Base-by-base conservation (phyloP, 2,888 invertebrate genomes). In the Luperina testacea region DNA sequence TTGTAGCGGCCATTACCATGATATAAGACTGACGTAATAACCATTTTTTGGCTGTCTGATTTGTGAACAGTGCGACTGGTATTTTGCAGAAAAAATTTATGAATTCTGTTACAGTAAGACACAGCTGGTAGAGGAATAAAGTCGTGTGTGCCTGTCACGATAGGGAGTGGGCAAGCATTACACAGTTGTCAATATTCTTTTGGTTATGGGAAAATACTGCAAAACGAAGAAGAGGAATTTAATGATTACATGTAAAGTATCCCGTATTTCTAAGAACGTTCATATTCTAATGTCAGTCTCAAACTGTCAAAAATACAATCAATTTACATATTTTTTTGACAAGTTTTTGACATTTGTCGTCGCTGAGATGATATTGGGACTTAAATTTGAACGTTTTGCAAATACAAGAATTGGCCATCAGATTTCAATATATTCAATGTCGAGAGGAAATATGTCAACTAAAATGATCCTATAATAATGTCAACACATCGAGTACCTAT, bases 1-100 rank as follows among this genome's bases (percentile, higher is more conserved):
- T 77, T 61, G 68, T 24, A 42, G 17, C 77, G 15, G 24, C 70
- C 53, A 83, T 83, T 81, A 45, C 48, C 38, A 51, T 45, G 78
- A 65, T 77, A 71, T 24, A n/a, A n/a, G 42, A 24, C 20, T 24
- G 57, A 57, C 45, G 48, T 69, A n/a, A 69, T 77, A 48, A 51
- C 65, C 3, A 27, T 57, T 53, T 53, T 48, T 15, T 65, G 38
- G 8, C 24, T 0, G 24, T 1, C 48, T 27, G 75, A 20, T 42
- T 17, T 64, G 48, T 57, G 27, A 17, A 1, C 32, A 9, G 17
- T 27, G n/a, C 0, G 0, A 13, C n/a, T 48, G 64, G 20, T 45
- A 24, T 48, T 75, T 45, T 45, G 32, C 15, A 38, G 15, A 32
- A 15, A 27, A 24, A 53, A 45, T 79, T 65, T 38, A 42, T 59